phyloP scores from a whole-genome alignment of 2,888 invertebrate genomes.

The Fragum fragum region DNA sequence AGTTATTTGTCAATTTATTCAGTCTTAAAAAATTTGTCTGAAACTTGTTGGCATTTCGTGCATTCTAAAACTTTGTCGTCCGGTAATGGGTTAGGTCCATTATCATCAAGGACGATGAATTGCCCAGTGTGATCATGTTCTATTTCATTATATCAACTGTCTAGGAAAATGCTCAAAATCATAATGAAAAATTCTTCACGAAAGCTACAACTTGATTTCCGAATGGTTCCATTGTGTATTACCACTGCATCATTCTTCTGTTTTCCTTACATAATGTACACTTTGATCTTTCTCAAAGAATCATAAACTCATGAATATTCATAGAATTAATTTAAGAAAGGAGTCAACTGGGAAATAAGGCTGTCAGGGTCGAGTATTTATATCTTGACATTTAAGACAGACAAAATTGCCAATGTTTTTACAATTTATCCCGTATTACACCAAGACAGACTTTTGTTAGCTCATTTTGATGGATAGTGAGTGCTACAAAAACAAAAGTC shows the following conservation, averaged over 20 bases:
- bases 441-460: neutral
- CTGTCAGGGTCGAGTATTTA: conserved; percentile 15
- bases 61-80: no score
- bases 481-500: neutral
- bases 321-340: conserved; percentile 13
- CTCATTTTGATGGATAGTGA: neutral
- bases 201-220: neutral
- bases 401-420: conserved; percentile 13
- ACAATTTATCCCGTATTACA: neutral
- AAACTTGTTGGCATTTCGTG: no score
- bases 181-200: no score
- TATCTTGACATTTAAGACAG: conserved; percentile 27
- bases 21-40: no score
- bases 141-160: no score
- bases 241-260: neutral
- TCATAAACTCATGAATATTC: conserved; percentile 28
- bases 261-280: conserved; percentile 16
- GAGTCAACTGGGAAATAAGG: neutral
- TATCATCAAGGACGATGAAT: no score
- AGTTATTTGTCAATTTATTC: no score
- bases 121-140: no score
- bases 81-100: no score
- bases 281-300: conserved; percentile 12
- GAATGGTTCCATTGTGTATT: neutral
- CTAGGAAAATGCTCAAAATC: no score